Evolutionary conservation across 92 coral and sea anemone species (phyloP), one percentile per base, ranked within the genome.

Genomic region (Heteractis magnifica): DNA sequence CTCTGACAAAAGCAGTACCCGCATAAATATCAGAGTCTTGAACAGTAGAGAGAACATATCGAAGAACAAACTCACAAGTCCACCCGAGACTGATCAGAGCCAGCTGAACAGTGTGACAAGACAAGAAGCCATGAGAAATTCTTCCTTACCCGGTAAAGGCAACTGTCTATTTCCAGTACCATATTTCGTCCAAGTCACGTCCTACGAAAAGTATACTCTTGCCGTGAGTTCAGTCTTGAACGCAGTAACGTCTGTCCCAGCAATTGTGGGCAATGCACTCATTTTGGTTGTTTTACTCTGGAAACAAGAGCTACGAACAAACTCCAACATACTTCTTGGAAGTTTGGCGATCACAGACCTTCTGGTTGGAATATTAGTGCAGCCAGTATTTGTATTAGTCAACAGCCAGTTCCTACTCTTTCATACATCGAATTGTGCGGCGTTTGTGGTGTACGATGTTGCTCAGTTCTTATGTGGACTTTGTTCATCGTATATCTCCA

Each of bases 401-500:
- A 79, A 79, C 13, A 18, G 49, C 8, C 83, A 79, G 8, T 49
- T 21, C 71, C n/a, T 79, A 44, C 16, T 68, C 5, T 4, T 13
- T n/a, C 49, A 68, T 12, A 68, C 23, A n/a, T 18, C 26, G 2
- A 18, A 26, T 15, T 77, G 80, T 13, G 48, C 10, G 4, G 80
- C 60, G 49, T 77, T 44, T 48, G 75, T 79, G 9, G 10, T 79
- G 7, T n/a, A 79, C 75, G 83, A 79, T 18, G 49, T 65, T 4
- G 56, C 55, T 11, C 52, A 64, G 75, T 79, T 48, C 19, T 41
- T 62, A 15, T 79, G 83, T 65, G 83, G 76, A 4, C 53, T 79
- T 14, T 79, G 82, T n/a, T 79, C 82, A 44, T 79, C 73, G 5
- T 79, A 71, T 58, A 71, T 79, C 9, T 79, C 82, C 5, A 62